phyloP scores from a whole-genome alignment of 1,140 invertebrate genomes.

The Polypedilum vanderplanki region DNA sequence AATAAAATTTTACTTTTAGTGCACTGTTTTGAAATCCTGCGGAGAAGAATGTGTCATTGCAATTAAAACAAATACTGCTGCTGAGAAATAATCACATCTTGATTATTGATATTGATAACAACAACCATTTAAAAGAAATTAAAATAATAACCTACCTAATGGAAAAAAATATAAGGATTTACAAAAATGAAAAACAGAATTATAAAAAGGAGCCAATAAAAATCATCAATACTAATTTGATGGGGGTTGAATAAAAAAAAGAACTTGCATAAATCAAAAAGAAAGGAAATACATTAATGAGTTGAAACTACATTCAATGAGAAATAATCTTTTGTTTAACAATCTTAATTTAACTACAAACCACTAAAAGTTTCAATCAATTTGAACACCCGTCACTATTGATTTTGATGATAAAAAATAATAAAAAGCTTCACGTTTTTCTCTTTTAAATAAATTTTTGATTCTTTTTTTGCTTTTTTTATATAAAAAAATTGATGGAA shows the following conservation, averaged over 20 bases:
- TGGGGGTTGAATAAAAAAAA: slow-evolving; percentile 5
- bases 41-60: slow-evolving; percentile 90
- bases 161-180: neutral
- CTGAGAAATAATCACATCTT: slow-evolving; percentile 72
- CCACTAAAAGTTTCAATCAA: neutral
- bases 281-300: no score
- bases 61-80: slow-evolving; percentile 86
- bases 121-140: neutral
- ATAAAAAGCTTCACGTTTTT: slow-evolving; percentile 18
- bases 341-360: neutral
- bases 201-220: slow-evolving; percentile 10
- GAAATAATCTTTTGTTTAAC: no score
- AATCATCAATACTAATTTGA: slow-evolving; percentile 12
- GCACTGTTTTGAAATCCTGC: slow-evolving; percentile 85
- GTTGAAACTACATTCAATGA: no score
- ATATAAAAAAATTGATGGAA: no score
- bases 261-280: neutral
- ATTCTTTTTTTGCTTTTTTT: no score
- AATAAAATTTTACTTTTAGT: slow-evolving; percentile 50
- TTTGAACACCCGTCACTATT: neutral
- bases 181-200: neutral
- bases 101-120: neutral
- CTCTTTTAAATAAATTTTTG: neutral
- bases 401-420: slow-evolving; percentile 5
- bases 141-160: no score